A percentile compares a stretch with the other conserved stretches of the same genome.
These are phyloP conservation scores for Agonopterix subpropinquella DNA, from an alignment of 2,888 invertebrate genomes.

Conservation along the genomic window DNA sequence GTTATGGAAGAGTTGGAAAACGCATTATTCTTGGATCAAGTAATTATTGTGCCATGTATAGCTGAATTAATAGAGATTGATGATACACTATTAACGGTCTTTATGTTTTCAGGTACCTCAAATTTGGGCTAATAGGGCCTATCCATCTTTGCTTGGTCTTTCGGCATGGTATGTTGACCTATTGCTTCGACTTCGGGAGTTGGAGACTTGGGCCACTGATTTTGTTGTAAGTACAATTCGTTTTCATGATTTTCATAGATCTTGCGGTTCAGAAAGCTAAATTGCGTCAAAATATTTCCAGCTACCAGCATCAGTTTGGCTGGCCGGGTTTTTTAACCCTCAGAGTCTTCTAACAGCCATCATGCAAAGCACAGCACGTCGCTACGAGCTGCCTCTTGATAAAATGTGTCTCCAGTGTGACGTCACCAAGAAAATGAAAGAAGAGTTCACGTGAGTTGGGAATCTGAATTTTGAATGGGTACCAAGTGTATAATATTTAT, in stretches of 20 bases:
- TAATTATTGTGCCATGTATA: slow-evolving; percentile 20
- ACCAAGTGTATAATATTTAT: too few species aligned
- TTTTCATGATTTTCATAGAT: background rate
- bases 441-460: slow-evolving; percentile 89
- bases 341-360: slow-evolving; percentile 97
- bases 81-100: too few species aligned
- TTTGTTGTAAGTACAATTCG: slow-evolving; percentile 82
- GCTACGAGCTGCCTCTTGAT: slow-evolving; percentile 93
- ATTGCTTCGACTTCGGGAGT: slow-evolving; percentile 87
- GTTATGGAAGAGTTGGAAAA: slow-evolving; percentile 98
- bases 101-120: slow-evolving; percentile 79
- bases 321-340: slow-evolving; percentile 98
- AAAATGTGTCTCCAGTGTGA: slow-evolving; percentile 98
- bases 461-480: too few species aligned
- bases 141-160: slow-evolving; percentile 92
- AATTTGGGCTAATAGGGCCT: slow-evolving; percentile 91
- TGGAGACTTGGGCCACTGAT: slow-evolving; percentile 96
- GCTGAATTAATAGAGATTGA: background rate
- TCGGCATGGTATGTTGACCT: slow-evolving; percentile 96
- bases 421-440: slow-evolving; percentile 96
- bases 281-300: slow-evolving; percentile 32
- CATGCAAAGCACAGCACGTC: slow-evolving; percentile 97
- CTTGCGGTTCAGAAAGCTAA: too few species aligned
- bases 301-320: slow-evolving; percentile 95
- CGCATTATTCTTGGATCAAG: slow-evolving; percentile 92